phyloP scores from a whole-genome alignment of 2,888 invertebrate genomes.

The Tachina grossa region DNA sequence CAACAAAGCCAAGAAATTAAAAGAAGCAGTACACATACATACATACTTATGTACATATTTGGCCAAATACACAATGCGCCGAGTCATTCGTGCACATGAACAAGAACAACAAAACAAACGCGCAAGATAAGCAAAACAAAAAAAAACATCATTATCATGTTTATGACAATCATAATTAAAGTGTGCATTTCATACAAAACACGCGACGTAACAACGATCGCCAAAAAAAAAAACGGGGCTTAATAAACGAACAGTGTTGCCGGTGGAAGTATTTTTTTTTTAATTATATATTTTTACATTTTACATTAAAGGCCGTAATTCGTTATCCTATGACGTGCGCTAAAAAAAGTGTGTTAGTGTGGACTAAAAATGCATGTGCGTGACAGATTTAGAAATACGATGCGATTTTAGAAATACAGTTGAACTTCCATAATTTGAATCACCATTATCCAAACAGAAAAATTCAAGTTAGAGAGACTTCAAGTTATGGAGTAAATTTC shows the following conservation, averaged over 20 bases:
- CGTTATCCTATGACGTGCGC: too few relatives aligned
- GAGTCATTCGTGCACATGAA: conserved; percentile 16
- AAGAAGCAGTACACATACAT: background rate
- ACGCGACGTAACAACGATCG: conserved; percentile 32
- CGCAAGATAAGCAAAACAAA: background rate
- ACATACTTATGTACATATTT: conserved; percentile 7
- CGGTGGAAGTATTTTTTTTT: too few relatives aligned
- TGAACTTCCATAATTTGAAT: too few relatives aligned
- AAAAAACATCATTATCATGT: conserved; percentile 29
- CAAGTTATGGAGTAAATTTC: too few relatives aligned
- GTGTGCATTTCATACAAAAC: conserved; percentile 38
- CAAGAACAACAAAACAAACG: conserved; percentile 15
- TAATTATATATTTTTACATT: too few relatives aligned
- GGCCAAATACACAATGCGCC: conserved; percentile 34
- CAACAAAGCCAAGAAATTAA: conserved; percentile 2
- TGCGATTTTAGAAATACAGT: too few relatives aligned
- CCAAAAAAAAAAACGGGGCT: conserved; percentile 28
- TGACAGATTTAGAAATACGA: too few relatives aligned
- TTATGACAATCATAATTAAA: conserved; percentile 20
- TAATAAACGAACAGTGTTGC: conserved; percentile 5
- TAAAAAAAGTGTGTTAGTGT: too few relatives aligned
- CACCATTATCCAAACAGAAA: too few relatives aligned
- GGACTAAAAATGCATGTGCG: too few relatives aligned
- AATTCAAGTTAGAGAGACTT: too few relatives aligned
- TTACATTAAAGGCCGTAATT: too few relatives aligned